Evolutionary conservation across 2,113 vertebrate genomes (phyloP).

Genomic region (Syngnathus scovelli): DNA sequence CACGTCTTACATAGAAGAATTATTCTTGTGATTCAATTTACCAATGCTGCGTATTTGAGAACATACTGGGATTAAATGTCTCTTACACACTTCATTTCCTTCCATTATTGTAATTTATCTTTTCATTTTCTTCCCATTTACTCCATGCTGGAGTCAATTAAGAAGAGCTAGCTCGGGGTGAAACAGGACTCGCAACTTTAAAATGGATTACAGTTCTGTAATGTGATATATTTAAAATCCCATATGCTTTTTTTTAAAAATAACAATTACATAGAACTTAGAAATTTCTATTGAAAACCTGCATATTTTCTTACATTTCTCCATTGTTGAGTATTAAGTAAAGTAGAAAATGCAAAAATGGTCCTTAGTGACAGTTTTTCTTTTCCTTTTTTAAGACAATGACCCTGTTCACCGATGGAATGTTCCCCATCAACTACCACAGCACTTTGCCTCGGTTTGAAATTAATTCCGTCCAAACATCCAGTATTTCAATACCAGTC

Average conservation of each 20-base stretch:
- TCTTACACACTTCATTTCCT: constrained; percentile 67
- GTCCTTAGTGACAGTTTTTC: too few species aligned
- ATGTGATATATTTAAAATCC: constrained; percentile 1
- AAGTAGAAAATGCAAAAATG: not conserved
- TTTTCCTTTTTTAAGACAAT: too few species aligned
- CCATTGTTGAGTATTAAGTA: not conserved
- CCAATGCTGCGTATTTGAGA: constrained; percentile 36
- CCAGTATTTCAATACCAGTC: constrained; percentile 18
- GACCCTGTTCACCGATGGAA: too few species aligned
- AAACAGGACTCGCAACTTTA: constrained; percentile 46
- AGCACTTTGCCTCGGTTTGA: too few species aligned
- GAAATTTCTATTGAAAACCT: not conserved
- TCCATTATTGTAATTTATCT: constrained; percentile 68
- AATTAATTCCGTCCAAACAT: too few species aligned
- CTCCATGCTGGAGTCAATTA: constrained; percentile 65
- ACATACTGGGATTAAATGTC: constrained; percentile 51
- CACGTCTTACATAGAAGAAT: constrained; percentile 18
- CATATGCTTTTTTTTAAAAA: not conserved
- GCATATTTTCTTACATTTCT: not conserved
- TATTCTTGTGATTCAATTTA: constrained; percentile 58
- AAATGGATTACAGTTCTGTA: constrained; percentile 24
- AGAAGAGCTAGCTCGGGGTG: constrained; percentile 45
- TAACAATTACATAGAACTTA: not conserved
- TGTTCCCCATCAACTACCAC: too few species aligned
- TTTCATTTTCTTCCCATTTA: constrained; percentile 69